Conservation (phyloP, 1,140 invertebrate species). For the Rhopalosiphum padi region DNA sequence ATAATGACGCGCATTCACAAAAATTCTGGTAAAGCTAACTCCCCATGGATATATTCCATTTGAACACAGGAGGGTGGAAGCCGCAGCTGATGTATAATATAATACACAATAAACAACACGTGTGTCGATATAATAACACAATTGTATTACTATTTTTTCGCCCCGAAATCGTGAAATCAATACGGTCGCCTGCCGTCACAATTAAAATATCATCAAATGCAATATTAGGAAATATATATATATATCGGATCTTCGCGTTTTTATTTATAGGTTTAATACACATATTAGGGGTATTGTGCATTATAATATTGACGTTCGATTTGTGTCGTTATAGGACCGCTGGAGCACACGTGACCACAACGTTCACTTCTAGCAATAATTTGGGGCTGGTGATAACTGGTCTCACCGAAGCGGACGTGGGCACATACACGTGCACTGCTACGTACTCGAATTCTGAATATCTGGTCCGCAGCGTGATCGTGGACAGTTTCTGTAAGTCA, state of each 20-base stretch:
- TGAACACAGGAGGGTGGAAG: not conserved
- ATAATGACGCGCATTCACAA: not conserved
- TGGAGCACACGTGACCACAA: constrained; percentile 45
- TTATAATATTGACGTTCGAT: not conserved
- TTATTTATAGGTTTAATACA: not conserved
- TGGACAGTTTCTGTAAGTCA: constrained; percentile 77
- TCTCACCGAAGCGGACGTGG: constrained; percentile 77
- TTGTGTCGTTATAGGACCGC: not conserved
- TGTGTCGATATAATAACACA: not conserved
- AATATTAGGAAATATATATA: not conserved
- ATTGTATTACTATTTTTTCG: not conserved
- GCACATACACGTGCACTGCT: constrained; percentile 83
- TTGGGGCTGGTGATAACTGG: constrained; percentile 62
- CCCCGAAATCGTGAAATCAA: constrained; percentile 18
- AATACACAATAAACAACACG: not conserved
- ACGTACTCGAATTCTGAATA: constrained; percentile 74
- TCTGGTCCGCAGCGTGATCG: constrained; percentile 71
- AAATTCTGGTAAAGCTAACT: not conserved
- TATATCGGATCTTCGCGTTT: not conserved
- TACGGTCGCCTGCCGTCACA: not conserved
- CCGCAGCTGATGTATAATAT: not conserved
- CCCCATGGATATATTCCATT: not conserved
- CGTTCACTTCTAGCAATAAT: constrained; percentile 40
- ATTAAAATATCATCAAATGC: not conserved
- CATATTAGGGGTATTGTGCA: not conserved